These are phyloP conservation scores for Cheilosia urbana DNA, from an alignment of 2,888 invertebrate species.

Conservation along the genomic window DNA sequence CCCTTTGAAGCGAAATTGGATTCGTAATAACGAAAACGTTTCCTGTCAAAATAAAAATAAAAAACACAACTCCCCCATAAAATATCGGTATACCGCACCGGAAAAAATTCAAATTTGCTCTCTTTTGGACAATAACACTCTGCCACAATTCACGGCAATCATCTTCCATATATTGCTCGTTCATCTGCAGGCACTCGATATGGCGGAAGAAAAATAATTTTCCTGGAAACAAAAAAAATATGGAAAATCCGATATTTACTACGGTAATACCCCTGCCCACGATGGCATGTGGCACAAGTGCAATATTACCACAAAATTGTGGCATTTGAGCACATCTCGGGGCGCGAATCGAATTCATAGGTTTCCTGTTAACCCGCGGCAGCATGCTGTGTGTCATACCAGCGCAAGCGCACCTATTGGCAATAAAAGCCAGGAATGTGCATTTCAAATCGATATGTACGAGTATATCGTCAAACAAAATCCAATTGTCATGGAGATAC, in stretches of 20 bases:
- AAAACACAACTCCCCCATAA: constrained; percentile 1
- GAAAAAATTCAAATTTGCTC: background rate
- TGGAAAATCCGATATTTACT: constrained; percentile 4
- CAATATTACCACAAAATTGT: constrained; percentile 30
- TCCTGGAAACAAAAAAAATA: background rate
- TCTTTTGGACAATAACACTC: background rate
- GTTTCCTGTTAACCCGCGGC: constrained; percentile 13
- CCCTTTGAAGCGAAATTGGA: constrained; percentile 29
- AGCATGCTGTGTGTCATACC: constrained; percentile 25
- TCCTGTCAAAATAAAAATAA: background rate
- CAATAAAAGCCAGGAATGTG: constrained; percentile 31
- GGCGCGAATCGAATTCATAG: constrained; percentile 19
- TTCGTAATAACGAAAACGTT: constrained; percentile 23
- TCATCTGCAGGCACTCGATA: constrained; percentile 18
- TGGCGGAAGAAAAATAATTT: constrained; percentile 7
- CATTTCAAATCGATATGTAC: constrained; percentile 49
- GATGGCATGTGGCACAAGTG: constrained; percentile 20
- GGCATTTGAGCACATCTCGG: constrained; percentile 10
- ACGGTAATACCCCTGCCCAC: background rate
- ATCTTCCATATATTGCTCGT: constrained; percentile 15
- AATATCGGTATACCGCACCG: background rate
- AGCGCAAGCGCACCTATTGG: background rate
- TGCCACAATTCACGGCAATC: constrained; percentile 1
- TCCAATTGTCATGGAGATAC: constrained; percentile 27
- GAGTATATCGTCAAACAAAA: constrained; percentile 42